These are phyloP conservation scores for Sinocyclocheilus rhinocerous DNA, from an alignment of 2,113 vertebrate genomes.

Conservation along the genomic window DNA sequence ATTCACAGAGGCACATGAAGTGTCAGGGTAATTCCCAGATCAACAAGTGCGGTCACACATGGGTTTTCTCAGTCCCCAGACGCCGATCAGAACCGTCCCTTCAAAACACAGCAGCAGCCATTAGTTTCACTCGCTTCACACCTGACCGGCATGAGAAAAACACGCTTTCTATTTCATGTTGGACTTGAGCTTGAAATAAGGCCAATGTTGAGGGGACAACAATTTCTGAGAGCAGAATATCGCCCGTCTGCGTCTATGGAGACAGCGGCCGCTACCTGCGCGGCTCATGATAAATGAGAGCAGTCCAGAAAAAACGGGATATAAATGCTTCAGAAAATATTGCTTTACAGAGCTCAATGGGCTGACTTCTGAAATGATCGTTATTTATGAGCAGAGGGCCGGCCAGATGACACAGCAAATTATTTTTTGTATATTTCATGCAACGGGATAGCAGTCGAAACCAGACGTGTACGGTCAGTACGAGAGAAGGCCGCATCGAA, in stretches of 20 bases:
- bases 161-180: constrained; percentile 14
- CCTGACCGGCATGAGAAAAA: not conserved
- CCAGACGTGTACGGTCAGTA: constrained; percentile 40
- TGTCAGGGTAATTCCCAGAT: not conserved
- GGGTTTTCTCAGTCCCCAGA: not conserved
- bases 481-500: constrained; percentile 3
- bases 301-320: constrained; percentile 41
- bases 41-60: not conserved
- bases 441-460: constrained; percentile 60
- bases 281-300: constrained; percentile 69
- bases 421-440: constrained; percentile 73
- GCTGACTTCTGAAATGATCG: constrained; percentile 57
- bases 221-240: constrained; percentile 1
- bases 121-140: constrained; percentile 26
- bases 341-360: constrained; percentile 66
- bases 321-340: constrained; percentile 70
- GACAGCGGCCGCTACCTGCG: not conserved
- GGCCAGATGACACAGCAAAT: constrained; percentile 64
- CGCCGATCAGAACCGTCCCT: not conserved
- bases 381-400: constrained; percentile 64
- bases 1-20: not conserved
- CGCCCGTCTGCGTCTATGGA: constrained; percentile 4
- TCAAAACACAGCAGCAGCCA: not conserved
- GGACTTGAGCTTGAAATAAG: constrained; percentile 17
- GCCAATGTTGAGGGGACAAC: not conserved